A percentile compares a stretch with the other conserved stretches of the same genome.
Conservation (phyloP, 2,797 vertebrate genomes). For the Meriones psammophilus region DNA sequence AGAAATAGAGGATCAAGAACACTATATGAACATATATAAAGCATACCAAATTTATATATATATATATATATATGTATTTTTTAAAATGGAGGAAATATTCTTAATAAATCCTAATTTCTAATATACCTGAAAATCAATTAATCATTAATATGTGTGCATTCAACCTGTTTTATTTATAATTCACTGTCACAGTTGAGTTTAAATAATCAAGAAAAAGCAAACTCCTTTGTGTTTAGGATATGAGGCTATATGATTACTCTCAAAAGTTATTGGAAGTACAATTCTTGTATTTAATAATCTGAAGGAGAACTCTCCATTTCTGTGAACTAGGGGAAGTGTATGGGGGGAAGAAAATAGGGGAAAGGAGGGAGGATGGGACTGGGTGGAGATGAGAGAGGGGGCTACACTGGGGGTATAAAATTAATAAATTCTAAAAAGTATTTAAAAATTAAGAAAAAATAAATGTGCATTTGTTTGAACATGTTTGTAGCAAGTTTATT, state of each 20-base stretch:
- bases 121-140: conserved; percentile 22
- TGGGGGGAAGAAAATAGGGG: too few relatives aligned
- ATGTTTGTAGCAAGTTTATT: too few relatives aligned
- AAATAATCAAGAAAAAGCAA: not conserved
- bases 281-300: not conserved
- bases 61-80: not conserved
- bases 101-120: not conserved
- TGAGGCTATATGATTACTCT: not conserved
- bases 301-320: too few relatives aligned
- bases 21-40: not conserved
- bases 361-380: too few relatives aligned
- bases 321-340: too few relatives aligned
- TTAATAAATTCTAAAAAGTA: too few relatives aligned
- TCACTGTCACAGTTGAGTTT: not conserved
- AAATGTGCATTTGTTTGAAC: too few relatives aligned
- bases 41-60: not conserved
- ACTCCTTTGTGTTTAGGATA: not conserved
- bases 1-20: not conserved
- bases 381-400: too few relatives aligned
- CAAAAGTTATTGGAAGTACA: not conserved
- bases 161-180: not conserved
- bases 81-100: not conserved
- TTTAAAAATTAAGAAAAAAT: too few relatives aligned
- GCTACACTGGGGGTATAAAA: too few relatives aligned
- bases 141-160: not conserved